A percentile compares a stretch with the other conserved stretches of the same genome.
Conservation (phyloP, 2,113 vertebrate species). For the Alces alces region DNA sequence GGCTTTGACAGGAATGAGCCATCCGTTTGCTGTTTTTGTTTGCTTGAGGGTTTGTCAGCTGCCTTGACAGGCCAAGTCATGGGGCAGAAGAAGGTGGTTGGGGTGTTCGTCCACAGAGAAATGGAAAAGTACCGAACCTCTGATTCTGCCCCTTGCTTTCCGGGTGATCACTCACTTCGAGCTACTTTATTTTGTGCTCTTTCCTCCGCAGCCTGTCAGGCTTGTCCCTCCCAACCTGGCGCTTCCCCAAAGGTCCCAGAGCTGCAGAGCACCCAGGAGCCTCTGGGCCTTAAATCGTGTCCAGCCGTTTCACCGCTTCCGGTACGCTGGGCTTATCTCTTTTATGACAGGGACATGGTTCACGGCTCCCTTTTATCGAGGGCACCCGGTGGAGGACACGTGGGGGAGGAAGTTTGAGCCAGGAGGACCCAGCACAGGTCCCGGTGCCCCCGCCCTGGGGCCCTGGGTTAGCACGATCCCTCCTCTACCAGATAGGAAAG, state of each 20-base stretch:
- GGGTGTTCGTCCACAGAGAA: not conserved
- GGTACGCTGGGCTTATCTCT: not conserved
- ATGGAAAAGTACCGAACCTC: not conserved
- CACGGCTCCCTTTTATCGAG: not conserved
- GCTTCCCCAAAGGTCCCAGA: not conserved
- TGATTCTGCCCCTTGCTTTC: not conserved
- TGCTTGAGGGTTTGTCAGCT: not conserved
- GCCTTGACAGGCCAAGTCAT: not conserved
- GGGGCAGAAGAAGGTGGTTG: not conserved
- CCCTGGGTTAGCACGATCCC: not conserved
- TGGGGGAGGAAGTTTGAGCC: not conserved
- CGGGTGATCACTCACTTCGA: not conserved
- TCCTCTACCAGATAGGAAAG: not conserved
- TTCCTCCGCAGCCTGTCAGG: fast-evolving
- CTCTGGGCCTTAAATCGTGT: not conserved
- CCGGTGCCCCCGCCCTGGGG: not conserved
- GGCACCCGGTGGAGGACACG: not conserved
- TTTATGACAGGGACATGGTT: not conserved
- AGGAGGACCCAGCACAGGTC: not conserved
- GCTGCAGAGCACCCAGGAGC: not conserved
- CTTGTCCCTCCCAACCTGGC: not conserved
- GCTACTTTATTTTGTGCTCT: not conserved
- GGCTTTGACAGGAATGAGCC: fast-evolving
- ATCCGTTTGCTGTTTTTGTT: not conserved
- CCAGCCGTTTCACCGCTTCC: not conserved